phyloP scores from a whole-genome alignment of 1,140 invertebrate genomes.

The Nomia melanderi region DNA sequence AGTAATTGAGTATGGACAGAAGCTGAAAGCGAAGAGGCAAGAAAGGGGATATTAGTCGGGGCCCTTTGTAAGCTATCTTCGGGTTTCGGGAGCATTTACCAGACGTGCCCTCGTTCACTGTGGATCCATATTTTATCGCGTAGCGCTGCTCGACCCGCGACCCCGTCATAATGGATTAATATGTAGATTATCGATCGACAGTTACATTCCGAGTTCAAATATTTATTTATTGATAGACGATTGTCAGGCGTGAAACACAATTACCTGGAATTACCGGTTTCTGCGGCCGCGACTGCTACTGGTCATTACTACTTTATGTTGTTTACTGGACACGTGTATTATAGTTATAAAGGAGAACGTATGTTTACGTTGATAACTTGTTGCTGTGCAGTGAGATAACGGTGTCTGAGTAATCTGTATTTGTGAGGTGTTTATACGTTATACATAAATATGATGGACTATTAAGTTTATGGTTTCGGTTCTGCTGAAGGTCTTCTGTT shows the following conservation, averaged over 20 bases:
- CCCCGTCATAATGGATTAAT: slow-evolving; percentile 16
- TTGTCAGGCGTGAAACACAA: background rate
- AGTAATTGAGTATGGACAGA: slow-evolving; percentile 41
- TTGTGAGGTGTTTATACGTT: no score
- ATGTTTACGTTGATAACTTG: no score
- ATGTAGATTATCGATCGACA: slow-evolving; percentile 30
- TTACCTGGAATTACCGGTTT: background rate
- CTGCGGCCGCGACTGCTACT: background rate
- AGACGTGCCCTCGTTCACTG: background rate
- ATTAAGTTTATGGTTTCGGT: no score
- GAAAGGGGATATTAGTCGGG: slow-evolving; percentile 13
- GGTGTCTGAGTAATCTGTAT: no score
- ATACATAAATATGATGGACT: no score
- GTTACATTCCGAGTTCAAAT: background rate
- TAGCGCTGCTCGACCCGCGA: background rate
- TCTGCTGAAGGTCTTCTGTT: no score
- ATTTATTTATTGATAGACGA: slow-evolving; percentile 11
- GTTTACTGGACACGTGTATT: background rate
- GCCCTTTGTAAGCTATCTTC: slow-evolving; percentile 28
- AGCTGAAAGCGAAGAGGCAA: slow-evolving; percentile 7
- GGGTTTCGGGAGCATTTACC: slow-evolving; percentile 13
- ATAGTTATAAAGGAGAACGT: no score
- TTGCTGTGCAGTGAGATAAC: no score
- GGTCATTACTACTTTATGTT: background rate
- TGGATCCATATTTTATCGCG: slow-evolving; percentile 31